Base-by-base conservation (phyloP, 2,797 vertebrate genomes). In the Agapornis canus region DNA sequence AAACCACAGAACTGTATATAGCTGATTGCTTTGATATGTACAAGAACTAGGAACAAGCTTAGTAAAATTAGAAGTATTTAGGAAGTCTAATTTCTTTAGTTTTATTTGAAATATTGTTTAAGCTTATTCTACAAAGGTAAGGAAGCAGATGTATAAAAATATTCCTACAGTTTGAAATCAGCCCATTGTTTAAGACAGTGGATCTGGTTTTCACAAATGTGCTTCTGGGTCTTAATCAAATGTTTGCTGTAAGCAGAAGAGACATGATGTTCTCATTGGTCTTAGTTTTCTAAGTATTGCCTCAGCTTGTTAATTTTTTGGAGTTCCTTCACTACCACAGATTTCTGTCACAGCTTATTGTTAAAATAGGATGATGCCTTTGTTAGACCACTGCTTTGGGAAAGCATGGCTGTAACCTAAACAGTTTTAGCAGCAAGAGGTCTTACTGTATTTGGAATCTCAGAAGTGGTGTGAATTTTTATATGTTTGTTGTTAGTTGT, bases 1-100 rank as follows among this genome's bases (percentile, higher is more conserved):
- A 63, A 57, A 21, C 1, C 12, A 21, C 37, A 23, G 20, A 35
- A 51, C 21, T 6, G 1, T 25, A 35, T 5, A 0, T 25, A 39
- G 31, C 22, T 76, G 32, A 49, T 69, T 68, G 63, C 17, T 91
- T 57, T 69, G 27, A 13, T 32, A 13, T 1, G 5, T 39, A n/a
- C 14, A 42, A 52, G 29, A 87, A 51, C 40, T 86, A 3, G 3
- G 52, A 84, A 79, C 32, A 52, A 60, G 9, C 17, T 68, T 72
- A 68, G 48, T 27, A 47, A 61, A 73, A 51, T 5, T 26, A 61
- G 23, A 69, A 61, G 32, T 25, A 2, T 26, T 88, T 70, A 66
- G 54, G 29, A 83, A 61, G 11, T 51, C 35, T 63, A 5, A 48
- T 45, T 35, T 64, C 6, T 68, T 86, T 45, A 8, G 4, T 47